phyloP scores from a whole-genome alignment of 2,797 vertebrate species.

The Rhynchotus rufescens region DNA sequence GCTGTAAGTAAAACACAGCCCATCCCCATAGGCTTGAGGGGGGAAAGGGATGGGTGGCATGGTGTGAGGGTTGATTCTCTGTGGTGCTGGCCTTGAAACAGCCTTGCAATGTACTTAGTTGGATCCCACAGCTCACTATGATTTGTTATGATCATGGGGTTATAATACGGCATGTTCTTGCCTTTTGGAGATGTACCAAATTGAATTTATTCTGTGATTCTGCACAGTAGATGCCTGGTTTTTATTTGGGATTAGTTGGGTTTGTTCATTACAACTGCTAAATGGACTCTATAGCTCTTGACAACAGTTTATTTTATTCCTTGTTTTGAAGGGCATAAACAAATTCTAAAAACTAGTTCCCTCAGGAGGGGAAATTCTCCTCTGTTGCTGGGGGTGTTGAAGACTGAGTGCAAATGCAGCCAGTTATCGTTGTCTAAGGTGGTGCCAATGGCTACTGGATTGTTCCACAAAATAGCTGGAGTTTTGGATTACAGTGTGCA shows the following conservation, averaged over 20 bases:
- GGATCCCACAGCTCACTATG: neutral
- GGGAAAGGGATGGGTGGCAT: neutral
- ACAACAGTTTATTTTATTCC: neutral
- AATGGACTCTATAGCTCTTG: neutral
- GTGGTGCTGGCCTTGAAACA: neutral
- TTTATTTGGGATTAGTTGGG: neutral
- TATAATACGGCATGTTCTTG: rapidly evolving
- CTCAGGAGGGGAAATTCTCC: neutral
- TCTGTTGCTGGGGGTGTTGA: neutral
- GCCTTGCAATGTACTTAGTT: neutral
- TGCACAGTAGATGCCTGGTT: neutral
- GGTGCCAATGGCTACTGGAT: neutral
- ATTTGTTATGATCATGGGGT: neutral
- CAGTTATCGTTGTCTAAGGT: neutral
- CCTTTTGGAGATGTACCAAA: neutral
- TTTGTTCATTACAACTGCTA: neutral
- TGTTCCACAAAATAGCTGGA: neutral
- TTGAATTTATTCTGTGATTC: neutral
- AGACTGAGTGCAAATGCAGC: no score
- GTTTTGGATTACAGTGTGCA: neutral
- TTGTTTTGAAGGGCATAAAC: neutral
- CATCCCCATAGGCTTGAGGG: neutral
- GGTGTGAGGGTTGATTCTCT: neutral
- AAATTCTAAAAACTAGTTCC: neutral
- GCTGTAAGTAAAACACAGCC: slow-evolving; percentile 78